Percentiles rank a stretch among this genome's conserved stretches.
phyloP scores from a whole-genome alignment of 2,797 vertebrate species.

The Clarias platycephalus region DNA sequence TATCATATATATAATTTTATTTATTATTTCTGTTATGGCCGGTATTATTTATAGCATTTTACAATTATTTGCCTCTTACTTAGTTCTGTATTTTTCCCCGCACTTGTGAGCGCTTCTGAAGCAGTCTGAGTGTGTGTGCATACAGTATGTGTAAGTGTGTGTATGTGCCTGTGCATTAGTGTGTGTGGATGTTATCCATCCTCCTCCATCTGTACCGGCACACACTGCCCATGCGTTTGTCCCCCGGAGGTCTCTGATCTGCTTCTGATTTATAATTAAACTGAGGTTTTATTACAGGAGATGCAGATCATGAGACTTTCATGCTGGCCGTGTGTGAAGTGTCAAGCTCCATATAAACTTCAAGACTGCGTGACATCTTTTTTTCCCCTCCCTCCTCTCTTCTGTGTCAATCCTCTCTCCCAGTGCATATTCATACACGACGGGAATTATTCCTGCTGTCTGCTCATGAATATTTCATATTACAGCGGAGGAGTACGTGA shows the following conservation, averaged over 20 bases:
- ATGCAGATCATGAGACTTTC: conserved; percentile 32
- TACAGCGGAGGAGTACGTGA: conserved; percentile 22
- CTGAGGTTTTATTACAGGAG: neutral
- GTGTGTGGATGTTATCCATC: neutral
- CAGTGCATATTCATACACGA: conserved; percentile 51
- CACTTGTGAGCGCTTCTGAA: neutral
- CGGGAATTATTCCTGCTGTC: conserved; percentile 43
- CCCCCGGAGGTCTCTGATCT: conserved; percentile 27
- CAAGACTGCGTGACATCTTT: conserved; percentile 21
- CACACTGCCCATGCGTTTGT: neutral
- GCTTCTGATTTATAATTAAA: conserved; percentile 41
- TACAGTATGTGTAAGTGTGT: neutral
- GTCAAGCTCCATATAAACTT: conserved; percentile 44
- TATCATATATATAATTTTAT: too few species aligned
- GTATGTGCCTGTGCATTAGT: neutral
- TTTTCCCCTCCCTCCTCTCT: neutral
- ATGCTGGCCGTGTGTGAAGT: conserved; percentile 38
- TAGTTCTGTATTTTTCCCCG: too few species aligned
- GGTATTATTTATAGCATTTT: too few species aligned
- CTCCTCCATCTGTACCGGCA: conserved; percentile 9
- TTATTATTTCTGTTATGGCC: too few species aligned
- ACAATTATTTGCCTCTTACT: too few species aligned
- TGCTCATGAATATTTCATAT: conserved; percentile 41
- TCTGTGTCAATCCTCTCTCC: neutral
- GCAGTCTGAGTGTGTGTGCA: neutral